Percentiles rank a stretch among this genome's conserved stretches.
Evolutionary conservation across 2,888 invertebrate species (phyloP).

Genomic region (Lycia hirtaria): DNA sequence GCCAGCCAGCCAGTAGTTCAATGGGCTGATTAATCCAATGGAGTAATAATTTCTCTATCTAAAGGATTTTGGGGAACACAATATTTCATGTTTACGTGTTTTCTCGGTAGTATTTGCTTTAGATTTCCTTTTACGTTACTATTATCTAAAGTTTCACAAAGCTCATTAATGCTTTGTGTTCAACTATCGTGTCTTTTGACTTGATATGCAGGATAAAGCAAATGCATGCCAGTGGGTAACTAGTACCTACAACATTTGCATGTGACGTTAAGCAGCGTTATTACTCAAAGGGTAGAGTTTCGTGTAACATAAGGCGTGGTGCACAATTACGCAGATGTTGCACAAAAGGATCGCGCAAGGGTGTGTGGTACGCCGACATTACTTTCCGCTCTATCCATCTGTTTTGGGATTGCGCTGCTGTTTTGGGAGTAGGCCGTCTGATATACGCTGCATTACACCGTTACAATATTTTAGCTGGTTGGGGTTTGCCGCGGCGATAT

Average conservation of each 20-base stretch:
- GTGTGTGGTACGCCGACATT: constrained; percentile 50
- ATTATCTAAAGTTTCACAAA: constrained; percentile 5
- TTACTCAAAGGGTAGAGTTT: constrained; percentile 66
- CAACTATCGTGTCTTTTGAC: constrained; percentile 9
- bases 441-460: constrained; percentile 47
- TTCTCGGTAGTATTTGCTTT: background rate
- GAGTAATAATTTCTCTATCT: background rate
- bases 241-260: constrained; percentile 42
- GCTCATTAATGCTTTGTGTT: constrained; percentile 6
- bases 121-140: background rate
- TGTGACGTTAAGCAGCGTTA: constrained; percentile 51
- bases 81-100: too few species aligned
- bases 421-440: constrained; percentile 45
- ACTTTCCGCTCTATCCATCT: constrained; percentile 49
- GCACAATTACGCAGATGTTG: constrained; percentile 64
- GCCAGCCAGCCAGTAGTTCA: too few species aligned
- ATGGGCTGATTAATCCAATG: too few species aligned
- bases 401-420: constrained; percentile 44
- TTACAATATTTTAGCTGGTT: constrained; percentile 56
- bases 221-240: constrained; percentile 23
- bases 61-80: too few species aligned
- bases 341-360: constrained; percentile 56
- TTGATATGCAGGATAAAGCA: constrained; percentile 10
- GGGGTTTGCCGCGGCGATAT: constrained; percentile 57
- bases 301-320: constrained; percentile 61